phyloP scores from a whole-genome alignment of 2,113 vertebrate genomes.

The Calidris pugnax region DNA sequence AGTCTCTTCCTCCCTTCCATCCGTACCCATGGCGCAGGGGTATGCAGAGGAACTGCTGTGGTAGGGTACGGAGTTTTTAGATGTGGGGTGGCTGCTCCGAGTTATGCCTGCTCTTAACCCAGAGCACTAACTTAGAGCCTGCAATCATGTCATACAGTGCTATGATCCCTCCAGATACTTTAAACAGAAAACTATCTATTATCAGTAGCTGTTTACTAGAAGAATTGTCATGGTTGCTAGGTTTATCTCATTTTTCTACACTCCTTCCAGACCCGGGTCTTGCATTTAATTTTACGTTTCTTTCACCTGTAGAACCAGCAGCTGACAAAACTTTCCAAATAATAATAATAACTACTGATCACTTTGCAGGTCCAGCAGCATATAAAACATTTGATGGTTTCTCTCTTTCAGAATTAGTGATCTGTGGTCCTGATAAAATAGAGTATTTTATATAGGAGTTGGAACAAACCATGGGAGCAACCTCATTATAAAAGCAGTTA shows the following conservation, averaged over 20 bases:
- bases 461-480: slow-evolving; percentile 30
- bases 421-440: background rate
- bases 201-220: background rate
- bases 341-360: background rate
- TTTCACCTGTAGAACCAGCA: background rate
- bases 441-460: slow-evolving; percentile 9
- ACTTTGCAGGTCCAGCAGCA: background rate
- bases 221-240: background rate
- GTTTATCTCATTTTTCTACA: background rate
- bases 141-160: background rate
- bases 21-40: fast-evolving
- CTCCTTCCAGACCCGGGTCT: background rate
- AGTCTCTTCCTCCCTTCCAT: background rate
- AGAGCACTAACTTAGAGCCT: background rate
- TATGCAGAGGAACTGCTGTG: background rate
- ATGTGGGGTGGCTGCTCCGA: fast-evolving
- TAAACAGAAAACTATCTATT: background rate
- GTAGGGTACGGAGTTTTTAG: background rate
- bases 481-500: slow-evolving; percentile 37
- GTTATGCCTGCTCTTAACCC: background rate
- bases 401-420: background rate
- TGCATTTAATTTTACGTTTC: background rate
- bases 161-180: background rate
- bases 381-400: background rate
- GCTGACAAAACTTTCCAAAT: background rate